Evolutionary conservation across 2,113 vertebrate genomes (phyloP).

Genomic region (Alethe castanea): DNA sequence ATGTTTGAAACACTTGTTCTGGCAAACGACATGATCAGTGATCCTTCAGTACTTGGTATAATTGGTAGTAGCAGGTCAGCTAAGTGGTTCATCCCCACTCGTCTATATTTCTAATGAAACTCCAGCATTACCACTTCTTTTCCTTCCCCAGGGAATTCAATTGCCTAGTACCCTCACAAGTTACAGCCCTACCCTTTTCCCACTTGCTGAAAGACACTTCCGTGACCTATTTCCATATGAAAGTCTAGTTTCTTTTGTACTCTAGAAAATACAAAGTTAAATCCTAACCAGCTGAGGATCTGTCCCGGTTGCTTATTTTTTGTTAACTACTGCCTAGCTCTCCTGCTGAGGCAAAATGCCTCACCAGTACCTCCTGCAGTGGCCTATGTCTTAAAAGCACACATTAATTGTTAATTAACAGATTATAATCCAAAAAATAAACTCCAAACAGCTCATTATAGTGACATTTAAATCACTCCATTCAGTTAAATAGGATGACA

Average conservation of each 20-base stretch:
- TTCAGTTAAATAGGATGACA: slow-evolving; percentile 27
- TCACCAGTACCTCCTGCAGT: slow-evolving; percentile 27
- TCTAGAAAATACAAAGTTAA: slow-evolving; percentile 14
- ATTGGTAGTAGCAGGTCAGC: not conserved
- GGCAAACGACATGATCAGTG: not conserved
- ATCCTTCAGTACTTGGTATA: not conserved
- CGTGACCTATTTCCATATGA: not conserved
- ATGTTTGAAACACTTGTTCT: not conserved
- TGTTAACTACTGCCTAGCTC: slow-evolving; percentile 27
- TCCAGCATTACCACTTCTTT: not conserved
- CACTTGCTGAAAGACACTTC: not conserved
- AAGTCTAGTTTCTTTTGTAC: slow-evolving; percentile 7
- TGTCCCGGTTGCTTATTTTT: not conserved
- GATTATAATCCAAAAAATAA: slow-evolving; percentile 53
- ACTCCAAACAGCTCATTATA: slow-evolving; percentile 32
- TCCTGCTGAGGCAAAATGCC: slow-evolving; percentile 37
- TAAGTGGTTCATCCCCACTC: not conserved
- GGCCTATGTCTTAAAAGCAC: slow-evolving; percentile 45
- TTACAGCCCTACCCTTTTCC: not conserved
- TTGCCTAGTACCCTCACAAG: not conserved
- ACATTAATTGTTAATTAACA: slow-evolving; percentile 56
- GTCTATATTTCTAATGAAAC: not conserved
- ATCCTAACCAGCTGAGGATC: slow-evolving; percentile 6
- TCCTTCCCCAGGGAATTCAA: not conserved
- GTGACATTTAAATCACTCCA: slow-evolving; percentile 38